phyloP scores from a whole-genome alignment of 2,113 vertebrate species.

The Syrrhaptes paradoxus region DNA sequence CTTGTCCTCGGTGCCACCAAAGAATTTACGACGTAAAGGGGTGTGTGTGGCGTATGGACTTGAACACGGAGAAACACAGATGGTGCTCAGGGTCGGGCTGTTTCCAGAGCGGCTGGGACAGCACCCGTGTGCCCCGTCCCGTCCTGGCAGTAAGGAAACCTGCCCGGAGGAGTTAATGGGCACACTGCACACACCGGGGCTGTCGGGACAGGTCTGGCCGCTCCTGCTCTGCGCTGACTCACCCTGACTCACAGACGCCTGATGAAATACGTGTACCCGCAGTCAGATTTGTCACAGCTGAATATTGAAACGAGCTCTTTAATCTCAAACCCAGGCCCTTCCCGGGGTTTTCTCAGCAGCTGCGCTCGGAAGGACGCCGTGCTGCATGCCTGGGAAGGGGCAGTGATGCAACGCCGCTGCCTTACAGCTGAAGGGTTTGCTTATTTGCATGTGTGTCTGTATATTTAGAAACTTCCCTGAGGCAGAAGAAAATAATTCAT shows the following conservation, averaged over 20 bases:
- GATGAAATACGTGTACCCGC: background rate
- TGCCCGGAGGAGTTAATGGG: background rate
- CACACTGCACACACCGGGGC: background rate
- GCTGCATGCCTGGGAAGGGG: background rate
- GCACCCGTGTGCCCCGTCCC: rapidly evolving
- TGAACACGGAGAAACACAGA: rapidly evolving
- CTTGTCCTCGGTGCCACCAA: background rate
- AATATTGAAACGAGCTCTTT: background rate
- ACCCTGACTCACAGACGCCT: conserved; percentile 27
- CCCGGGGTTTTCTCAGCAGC: conserved; percentile 21
- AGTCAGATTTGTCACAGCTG: background rate
- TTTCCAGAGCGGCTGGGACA: background rate
- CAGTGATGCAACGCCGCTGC: background rate
- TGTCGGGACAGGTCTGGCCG: background rate
- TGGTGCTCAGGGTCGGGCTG: background rate
- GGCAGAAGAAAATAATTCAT: background rate
- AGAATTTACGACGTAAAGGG: rapidly evolving
- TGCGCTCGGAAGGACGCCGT: background rate
- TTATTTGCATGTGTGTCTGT: background rate
- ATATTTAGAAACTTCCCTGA: conserved; percentile 4
- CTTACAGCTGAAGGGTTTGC: background rate
- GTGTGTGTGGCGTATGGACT: rapidly evolving
- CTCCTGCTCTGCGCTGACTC: background rate
- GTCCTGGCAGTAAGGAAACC: rapidly evolving
- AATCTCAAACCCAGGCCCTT: background rate